Evolutionary conservation across 2,888 invertebrate genomes (phyloP), one percentile per base, ranked within the genome.

Genomic region (Chaetogeoica ovagalla): DNA sequence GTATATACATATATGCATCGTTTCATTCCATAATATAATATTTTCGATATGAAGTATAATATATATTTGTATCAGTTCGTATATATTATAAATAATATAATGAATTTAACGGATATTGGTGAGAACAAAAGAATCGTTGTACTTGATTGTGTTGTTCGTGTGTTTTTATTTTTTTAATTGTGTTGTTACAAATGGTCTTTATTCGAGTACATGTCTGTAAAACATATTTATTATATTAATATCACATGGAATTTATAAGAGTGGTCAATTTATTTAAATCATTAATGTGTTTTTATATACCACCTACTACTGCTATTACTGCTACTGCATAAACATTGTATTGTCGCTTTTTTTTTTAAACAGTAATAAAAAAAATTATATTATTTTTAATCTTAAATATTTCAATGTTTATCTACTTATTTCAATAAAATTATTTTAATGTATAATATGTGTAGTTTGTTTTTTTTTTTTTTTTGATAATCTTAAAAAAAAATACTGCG

Each of bases 271-370:
- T 21, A 52, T 63, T 73, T 63, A 37, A 63, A 37, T 73, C 17
- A 48, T 48, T 13, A 48, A 48, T 0, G 15, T 48, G 11, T 1
- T 48, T 48, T 48, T 48, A 48, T 48, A 43, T 6, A 43, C 7
- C 43, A 43, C 4, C 6, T n/a, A 66, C 13, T 30, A 30, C 30
- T 30, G 30, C 30, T 30, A 30, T 4, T 30, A 30, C 30, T 52
- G 13, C 6, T n/a, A 66, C 13, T 66, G 48, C 13, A 43, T 65
- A 66, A 21, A 21, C 48, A 60, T 60, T 72, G 60, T 72, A 60
- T 72, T 72, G 6, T 23, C 60, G 60, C 60, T 60, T 60, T 43
- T 60, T 19, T 72, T n/a, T 73, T 52, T 19, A 63, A n/a, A 63
- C 73, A 63, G n/a, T 37, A 52, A 23, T 48, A 48, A 73, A 71